These are phyloP conservation scores for Pipistrellus pygmaeus DNA, from an alignment of 2,797 vertebrate species.

Conservation along the genomic window DNA sequence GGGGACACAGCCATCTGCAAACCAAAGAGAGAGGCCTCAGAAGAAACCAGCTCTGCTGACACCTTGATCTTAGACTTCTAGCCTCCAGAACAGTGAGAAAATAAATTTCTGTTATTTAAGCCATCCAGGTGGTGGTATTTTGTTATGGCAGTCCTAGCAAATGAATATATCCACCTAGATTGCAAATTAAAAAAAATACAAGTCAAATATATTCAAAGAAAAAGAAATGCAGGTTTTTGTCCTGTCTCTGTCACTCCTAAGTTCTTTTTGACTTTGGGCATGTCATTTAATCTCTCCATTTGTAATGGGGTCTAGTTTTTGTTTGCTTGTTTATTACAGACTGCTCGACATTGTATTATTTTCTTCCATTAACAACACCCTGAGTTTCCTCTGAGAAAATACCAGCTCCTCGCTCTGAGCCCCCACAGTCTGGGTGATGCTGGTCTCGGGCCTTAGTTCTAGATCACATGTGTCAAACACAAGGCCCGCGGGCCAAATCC, in stretches of 20 bases:
- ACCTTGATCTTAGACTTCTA: background rate
- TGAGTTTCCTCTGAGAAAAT: constrained; percentile 1
- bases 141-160: background rate
- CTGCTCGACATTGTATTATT: background rate
- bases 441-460: background rate
- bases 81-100: background rate
- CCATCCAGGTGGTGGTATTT: background rate
- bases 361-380: background rate
- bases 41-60: background rate
- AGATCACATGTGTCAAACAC: no score
- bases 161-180: background rate
- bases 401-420: background rate
- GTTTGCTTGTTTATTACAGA: background rate
- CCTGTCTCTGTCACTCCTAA: background rate
- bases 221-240: background rate
- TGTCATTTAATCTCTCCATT: background rate
- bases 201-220: background rate
- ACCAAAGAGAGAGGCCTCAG: background rate
- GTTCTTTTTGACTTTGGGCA: background rate
- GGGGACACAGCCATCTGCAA: background rate
- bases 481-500: no score
- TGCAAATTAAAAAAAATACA: background rate
- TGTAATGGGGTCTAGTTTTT: background rate
- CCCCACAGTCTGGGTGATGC: background rate
- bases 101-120: background rate